These are phyloP conservation scores for Percina caprodes DNA, from an alignment of 2,113 vertebrate genomes.

Conservation along the genomic window DNA sequence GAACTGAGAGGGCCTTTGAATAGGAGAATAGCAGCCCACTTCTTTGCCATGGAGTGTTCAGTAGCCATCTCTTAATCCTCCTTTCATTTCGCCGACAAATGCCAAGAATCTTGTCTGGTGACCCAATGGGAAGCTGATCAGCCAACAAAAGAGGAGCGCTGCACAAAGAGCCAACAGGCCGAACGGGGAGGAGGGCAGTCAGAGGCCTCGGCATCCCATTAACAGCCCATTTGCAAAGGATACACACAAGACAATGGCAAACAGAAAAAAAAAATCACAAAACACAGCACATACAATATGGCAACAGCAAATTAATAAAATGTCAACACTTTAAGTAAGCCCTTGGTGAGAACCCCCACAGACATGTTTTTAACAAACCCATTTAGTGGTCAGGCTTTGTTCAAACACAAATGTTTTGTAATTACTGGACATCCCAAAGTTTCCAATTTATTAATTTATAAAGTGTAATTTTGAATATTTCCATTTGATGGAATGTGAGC, in stretches of 20 bases:
- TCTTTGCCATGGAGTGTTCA: conserved; percentile 92
- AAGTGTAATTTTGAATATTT: neutral
- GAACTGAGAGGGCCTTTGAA: conserved; percentile 67
- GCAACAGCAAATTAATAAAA: conserved; percentile 47
- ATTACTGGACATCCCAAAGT: neutral
- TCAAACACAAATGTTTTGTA: neutral
- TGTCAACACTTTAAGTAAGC: conserved; percentile 42
- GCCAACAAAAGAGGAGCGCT: conserved; percentile 92
- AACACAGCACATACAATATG: conserved; percentile 49
- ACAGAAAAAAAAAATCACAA: conserved; percentile 47
- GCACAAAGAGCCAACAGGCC: conserved; percentile 88
- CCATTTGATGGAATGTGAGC: neutral
- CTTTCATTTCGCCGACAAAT: conserved; percentile 98
- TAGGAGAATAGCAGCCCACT: conserved; percentile 86
- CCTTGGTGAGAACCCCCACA: conserved; percentile 7
- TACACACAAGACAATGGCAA: conserved; percentile 53
- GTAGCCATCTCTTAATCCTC: conserved; percentile 92
- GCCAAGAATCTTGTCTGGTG: conserved; percentile 93
- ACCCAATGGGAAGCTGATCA: conserved; percentile 95
- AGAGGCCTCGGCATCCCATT: conserved; percentile 64
- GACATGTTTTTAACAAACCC: neutral
- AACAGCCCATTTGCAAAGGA: conserved; percentile 60
- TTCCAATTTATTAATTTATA: neutral
- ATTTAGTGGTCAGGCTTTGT: neutral
- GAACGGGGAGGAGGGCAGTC: conserved; percentile 72